Evolutionary conservation across 2,113 vertebrate genomes (phyloP).

Genomic region (Lagopus leucura): DNA sequence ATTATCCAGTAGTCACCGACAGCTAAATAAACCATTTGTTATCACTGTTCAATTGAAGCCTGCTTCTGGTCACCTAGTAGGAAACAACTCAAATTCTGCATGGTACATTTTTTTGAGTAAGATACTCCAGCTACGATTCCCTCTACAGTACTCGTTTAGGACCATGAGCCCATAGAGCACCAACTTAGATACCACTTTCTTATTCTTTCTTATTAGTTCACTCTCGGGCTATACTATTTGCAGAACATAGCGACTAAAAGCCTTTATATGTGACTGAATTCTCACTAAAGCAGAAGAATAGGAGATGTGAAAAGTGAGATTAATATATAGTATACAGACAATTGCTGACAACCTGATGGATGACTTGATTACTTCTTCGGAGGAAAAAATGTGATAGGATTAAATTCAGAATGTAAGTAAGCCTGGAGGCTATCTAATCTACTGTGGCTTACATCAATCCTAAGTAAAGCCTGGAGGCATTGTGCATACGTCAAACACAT

Average conservation of each 20-base stretch:
- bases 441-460: conserved; percentile 6
- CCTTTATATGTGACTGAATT: background rate
- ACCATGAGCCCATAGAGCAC: background rate
- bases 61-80: background rate
- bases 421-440: background rate
- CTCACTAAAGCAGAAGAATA: background rate
- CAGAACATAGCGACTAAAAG: background rate
- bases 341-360: conserved; percentile 46
- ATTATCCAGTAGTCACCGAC: background rate
- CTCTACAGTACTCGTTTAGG: background rate
- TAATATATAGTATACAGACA: conserved; percentile 23
- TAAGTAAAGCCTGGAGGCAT: background rate
- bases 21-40: conserved; percentile 21
- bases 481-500: background rate
- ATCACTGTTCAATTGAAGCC: background rate
- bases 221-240: background rate
- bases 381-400: background rate
- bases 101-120: background rate
- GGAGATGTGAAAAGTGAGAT: background rate
- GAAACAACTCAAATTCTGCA: conserved; percentile 11
- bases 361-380: conserved; percentile 9
- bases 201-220: background rate
- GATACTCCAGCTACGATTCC: background rate
- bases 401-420: conserved; percentile 36
- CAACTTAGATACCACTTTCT: background rate